Evolutionary conservation across 2,113 vertebrate genomes (phyloP).

Genomic region (Tenebrosternarchus preto): DNA sequence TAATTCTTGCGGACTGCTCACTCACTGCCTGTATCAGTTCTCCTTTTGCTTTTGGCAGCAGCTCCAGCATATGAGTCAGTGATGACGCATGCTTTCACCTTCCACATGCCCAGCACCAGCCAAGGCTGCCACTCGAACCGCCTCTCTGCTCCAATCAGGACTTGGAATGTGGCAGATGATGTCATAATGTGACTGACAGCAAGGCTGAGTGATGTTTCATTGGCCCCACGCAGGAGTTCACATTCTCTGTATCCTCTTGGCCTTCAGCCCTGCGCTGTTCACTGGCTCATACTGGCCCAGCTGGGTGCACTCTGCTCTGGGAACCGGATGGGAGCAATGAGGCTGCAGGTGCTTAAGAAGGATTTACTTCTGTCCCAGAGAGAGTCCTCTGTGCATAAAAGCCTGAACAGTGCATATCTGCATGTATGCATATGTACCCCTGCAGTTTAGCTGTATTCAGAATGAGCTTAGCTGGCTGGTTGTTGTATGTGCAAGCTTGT

Average conservation of each 20-base stretch:
- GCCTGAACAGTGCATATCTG: conserved; percentile 7
- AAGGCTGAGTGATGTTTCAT: conserved; percentile 30
- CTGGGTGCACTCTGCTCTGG: conserved; percentile 41
- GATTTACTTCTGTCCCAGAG: conserved; percentile 37
- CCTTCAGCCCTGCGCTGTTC: conserved; percentile 45
- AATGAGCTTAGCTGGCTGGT: conserved; percentile 43
- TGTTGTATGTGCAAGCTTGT: conserved; percentile 15
- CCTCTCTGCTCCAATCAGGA: conserved; percentile 26
- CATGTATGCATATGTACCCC: conserved; percentile 5
- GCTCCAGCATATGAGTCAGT: neutral
- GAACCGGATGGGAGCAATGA: conserved; percentile 35
- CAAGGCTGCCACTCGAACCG: conserved; percentile 19
- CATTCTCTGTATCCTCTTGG: conserved; percentile 40
- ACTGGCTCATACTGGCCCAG: conserved; percentile 33
- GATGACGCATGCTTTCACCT: conserved; percentile 35
- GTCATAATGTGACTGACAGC: conserved; percentile 42
- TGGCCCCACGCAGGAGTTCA: conserved; percentile 27
- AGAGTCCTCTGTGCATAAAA: conserved; percentile 23
- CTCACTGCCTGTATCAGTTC: conserved; percentile 2
- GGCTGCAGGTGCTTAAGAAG: conserved; percentile 44
- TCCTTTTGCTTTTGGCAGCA: conserved; percentile 33
- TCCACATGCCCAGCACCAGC: conserved; percentile 4
- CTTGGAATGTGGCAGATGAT: conserved; percentile 19
- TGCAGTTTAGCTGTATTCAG: too few species aligned
- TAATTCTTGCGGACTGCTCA: neutral